These are phyloP conservation scores for Serilophus lunatus DNA, from an alignment of 2,113 vertebrate species.

Conservation along the genomic window DNA sequence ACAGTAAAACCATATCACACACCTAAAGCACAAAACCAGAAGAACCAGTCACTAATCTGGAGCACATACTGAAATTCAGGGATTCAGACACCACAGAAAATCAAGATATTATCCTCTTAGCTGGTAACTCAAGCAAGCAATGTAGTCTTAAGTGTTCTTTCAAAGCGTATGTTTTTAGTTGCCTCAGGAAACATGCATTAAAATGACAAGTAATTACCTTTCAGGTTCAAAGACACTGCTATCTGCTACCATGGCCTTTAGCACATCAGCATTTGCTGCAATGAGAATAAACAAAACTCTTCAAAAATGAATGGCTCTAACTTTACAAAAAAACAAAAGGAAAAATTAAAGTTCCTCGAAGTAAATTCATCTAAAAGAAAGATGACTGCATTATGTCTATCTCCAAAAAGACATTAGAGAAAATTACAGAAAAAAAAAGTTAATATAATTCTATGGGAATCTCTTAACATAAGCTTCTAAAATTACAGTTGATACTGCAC, in stretches of 20 bases:
- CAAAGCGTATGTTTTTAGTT: neutral
- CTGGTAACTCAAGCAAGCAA: neutral
- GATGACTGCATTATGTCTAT: neutral
- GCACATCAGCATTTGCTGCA: slow-evolving; percentile 90
- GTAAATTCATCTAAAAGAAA: neutral
- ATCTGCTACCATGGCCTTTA: slow-evolving; percentile 91
- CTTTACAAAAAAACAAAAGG: neutral
- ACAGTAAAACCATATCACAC: neutral
- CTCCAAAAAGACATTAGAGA: neutral
- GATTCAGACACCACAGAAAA: neutral
- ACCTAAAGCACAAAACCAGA: neutral
- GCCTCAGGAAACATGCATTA: neutral
- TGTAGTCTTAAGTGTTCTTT: neutral
- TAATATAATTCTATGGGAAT: neutral
- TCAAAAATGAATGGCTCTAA: neutral
- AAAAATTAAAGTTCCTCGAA: neutral
- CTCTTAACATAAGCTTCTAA: neutral
- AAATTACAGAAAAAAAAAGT: neutral
- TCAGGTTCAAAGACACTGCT: slow-evolving; percentile 84
- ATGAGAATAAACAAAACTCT: slow-evolving; percentile 38
- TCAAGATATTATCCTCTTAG: neutral
- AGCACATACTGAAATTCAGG: neutral
- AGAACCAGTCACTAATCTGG: neutral
- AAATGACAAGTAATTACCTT: slow-evolving; percentile 75
- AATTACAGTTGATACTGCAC: neutral